Conservation (phyloP, 2,113 vertebrate genomes). For the Bothrops jararaca region DNA sequence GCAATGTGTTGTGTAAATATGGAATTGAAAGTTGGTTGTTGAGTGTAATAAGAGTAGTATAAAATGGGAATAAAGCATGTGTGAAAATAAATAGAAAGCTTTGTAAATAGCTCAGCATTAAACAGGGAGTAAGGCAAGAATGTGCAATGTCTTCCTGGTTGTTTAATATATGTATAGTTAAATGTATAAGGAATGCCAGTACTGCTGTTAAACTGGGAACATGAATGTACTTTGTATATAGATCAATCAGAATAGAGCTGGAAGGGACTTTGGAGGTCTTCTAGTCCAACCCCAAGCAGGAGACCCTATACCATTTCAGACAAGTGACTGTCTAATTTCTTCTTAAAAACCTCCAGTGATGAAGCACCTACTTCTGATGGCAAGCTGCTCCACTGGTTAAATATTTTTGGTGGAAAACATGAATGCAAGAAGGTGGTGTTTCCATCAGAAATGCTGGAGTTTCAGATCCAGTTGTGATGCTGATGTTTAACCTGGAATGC, state of each 20-base stretch:
- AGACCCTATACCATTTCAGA: too few species aligned
- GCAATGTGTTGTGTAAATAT: neutral
- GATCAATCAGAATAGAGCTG: neutral
- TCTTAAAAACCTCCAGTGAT: too few species aligned
- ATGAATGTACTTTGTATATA: neutral
- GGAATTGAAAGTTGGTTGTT: neutral
- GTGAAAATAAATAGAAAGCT: neutral
- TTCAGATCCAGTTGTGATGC: neutral
- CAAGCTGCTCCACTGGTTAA: too few species aligned
- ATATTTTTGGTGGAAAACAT: neutral
- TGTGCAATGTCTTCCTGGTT: neutral
- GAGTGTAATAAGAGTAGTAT: neutral
- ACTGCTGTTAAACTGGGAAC: neutral
- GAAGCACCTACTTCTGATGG: too few species aligned
- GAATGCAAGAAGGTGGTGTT: neutral
- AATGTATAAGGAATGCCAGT: neutral
- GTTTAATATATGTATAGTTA: neutral
- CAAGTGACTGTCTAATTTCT: too few species aligned
- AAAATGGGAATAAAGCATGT: neutral
- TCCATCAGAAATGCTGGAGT: neutral
- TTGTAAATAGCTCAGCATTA: neutral
- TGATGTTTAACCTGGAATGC: neutral
- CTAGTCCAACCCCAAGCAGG: too few species aligned
- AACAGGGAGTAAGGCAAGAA: neutral
- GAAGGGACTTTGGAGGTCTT: too few species aligned